Percentiles rank a stretch among this genome's conserved stretches.
Conservation (phyloP, 2,113 vertebrate genomes). For the Salminus brasiliensis region DNA sequence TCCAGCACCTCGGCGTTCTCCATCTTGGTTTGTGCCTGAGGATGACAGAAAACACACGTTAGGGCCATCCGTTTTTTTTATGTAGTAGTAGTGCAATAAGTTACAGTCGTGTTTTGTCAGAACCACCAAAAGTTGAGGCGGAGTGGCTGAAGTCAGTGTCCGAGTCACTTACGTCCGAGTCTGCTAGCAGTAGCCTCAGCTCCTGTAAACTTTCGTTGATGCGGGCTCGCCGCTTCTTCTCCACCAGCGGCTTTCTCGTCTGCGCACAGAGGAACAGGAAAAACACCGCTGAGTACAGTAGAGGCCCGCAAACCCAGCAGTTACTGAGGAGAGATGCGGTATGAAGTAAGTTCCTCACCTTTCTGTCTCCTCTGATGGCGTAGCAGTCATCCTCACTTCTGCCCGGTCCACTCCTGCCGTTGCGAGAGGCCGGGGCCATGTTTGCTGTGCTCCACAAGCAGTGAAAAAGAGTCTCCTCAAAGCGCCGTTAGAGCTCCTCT, state of each 20-base stretch:
- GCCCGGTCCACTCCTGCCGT: slow-evolving; percentile 58
- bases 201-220: slow-evolving; percentile 93
- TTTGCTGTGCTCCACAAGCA: slow-evolving; percentile 50
- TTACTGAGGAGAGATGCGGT: too few species aligned
- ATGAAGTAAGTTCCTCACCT: slow-evolving; percentile 68
- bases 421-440: slow-evolving; percentile 79
- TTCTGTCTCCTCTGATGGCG: slow-evolving; percentile 74
- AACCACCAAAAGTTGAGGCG: not conserved
- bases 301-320: not conserved
- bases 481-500: slow-evolving; percentile 67
- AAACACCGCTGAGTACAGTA: not conserved
- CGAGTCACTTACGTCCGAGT: slow-evolving; percentile 80
- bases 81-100: too few species aligned
- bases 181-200: slow-evolving; percentile 81
- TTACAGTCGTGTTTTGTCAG: not conserved
- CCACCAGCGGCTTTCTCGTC: slow-evolving; percentile 90
- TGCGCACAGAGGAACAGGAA: slow-evolving; percentile 48
- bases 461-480: slow-evolving; percentile 31
- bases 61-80: too few species aligned
- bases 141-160: not conserved
- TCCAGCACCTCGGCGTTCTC: slow-evolving; percentile 96
- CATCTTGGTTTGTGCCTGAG: slow-evolving; percentile 77
- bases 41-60: slow-evolving; percentile 16
- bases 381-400: slow-evolving; percentile 64
- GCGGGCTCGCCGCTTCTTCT: slow-evolving; percentile 89